Conservation (phyloP, 2,888 invertebrate species). For the Physocephala rufipes region DNA sequence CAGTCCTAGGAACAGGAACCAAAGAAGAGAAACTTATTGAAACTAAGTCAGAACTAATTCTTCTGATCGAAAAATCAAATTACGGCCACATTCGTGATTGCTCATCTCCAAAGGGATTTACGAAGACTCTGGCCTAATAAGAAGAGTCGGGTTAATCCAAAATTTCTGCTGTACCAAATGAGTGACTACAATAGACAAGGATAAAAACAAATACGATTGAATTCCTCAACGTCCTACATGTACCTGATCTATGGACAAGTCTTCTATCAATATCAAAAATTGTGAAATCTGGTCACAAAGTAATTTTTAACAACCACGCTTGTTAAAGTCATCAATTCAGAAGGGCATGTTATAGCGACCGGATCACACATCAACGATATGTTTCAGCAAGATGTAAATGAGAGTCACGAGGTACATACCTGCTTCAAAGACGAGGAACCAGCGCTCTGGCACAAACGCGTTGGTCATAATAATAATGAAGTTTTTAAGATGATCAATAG, state of each 20-base stretch:
- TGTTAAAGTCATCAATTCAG: conserved; percentile 13
- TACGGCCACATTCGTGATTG: neutral
- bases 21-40: conserved; percentile 24
- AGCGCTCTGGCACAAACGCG: neutral
- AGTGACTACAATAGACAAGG: no score
- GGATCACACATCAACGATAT: neutral
- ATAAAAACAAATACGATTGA: neutral
- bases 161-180: no score
- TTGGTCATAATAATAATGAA: neutral
- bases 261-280: conserved; percentile 1
- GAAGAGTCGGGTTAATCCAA: neutral
- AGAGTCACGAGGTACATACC: no score
- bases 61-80: conserved; percentile 21
- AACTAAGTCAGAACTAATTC: conserved; percentile 34
- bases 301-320: conserved; percentile 11
- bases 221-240: neutral
- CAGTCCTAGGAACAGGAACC: conserved; percentile 34
- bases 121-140: neutral
- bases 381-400: no score
- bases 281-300: conserved; percentile 3
- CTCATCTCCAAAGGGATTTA: no score
- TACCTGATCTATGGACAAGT: conserved; percentile 18
- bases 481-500: neutral
- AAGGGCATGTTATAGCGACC: conserved; percentile 14
- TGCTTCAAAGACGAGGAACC: no score